Base-by-base conservation (phyloP, 2,797 vertebrate species). In the Crotalus adamanteus region DNA sequence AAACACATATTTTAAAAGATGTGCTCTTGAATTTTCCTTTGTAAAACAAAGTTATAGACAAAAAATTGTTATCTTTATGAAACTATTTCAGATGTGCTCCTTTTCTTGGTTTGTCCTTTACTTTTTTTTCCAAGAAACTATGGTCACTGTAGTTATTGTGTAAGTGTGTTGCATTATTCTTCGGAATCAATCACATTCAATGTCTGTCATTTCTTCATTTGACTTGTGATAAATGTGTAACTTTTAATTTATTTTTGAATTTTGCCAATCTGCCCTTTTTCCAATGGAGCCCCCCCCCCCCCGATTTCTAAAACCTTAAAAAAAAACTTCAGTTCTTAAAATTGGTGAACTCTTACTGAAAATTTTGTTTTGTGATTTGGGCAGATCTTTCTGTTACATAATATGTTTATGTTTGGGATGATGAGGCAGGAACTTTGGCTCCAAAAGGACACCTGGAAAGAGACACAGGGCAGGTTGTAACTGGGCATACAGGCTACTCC, bases 351-450 rank as follows among this genome's bases (percentile, higher is more conserved):
- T 6, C 92, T 91, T 37, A 31, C 78, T 93, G 69, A n/a, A 61
- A 95, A 93, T n/a, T 18, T 11, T 85, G 5, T 4, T 92, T 5
- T 31, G 92, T 93, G 53, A 16, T 73, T 73, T 73, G 31, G 18
- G 69, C 55, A 93, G 87, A 94, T 5, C 11, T 37, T 20, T 53
- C 86, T 69, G 16, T 91, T 83, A 8, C 90, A 73, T 85, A 88
- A n/a, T 65, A 87, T 53, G 13, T 26, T 28, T 14, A n/a, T 42
- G 7, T 2, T 53, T 26, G 26, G 55, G 55, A 20, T 86, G 16
- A n/a, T 47, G 53, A 9, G 51, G 37, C 55, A 85, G 31, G 31
- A 42, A 42, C 57, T 56, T 51, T 28, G 59, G 42, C 42, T 47
- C 28, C 60, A 69, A 42, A 16, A 87, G 31, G 22, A 57, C 31